phyloP scores from a whole-genome alignment of 2,797 vertebrate species.

The Hippocampus kuda region DNA sequence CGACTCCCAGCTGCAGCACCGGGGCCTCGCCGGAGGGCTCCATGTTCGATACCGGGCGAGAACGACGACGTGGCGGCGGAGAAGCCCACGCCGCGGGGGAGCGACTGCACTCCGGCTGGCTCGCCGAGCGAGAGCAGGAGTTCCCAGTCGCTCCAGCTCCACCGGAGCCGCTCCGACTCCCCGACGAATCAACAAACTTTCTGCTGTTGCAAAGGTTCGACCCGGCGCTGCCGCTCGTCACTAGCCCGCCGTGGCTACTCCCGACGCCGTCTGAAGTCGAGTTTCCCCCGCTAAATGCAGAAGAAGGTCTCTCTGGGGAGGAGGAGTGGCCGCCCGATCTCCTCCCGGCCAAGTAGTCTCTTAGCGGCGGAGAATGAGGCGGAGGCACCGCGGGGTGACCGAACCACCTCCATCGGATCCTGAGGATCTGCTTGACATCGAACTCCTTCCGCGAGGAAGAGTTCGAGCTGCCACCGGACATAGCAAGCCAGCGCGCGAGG shows the following conservation, averaged over 20 bases:
- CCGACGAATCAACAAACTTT: conserved; percentile 81
- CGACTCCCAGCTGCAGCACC: conserved; percentile 58
- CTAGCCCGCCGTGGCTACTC: conserved; percentile 37
- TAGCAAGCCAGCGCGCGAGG: conserved; percentile 58
- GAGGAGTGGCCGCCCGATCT: conserved; percentile 51
- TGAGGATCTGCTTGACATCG: conserved; percentile 97
- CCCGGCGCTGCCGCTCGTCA: conserved; percentile 54
- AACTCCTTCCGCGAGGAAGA: conserved; percentile 88
- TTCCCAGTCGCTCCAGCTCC: conserved; percentile 51
- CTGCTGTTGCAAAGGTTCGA: conserved; percentile 59
- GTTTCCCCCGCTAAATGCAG: conserved; percentile 48
- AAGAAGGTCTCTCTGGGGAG: conserved; percentile 53
- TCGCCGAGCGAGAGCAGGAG: conserved; percentile 72
- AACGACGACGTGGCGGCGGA: conserved; percentile 67
- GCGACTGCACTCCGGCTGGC: conserved; percentile 83
- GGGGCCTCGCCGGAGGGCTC: conserved; percentile 65
- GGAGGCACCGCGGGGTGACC: conserved; percentile 83
- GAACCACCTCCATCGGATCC: conserved; percentile 97
- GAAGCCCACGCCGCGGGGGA: conserved; percentile 76
- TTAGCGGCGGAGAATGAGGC: conserved; percentile 72
- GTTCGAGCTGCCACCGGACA: conserved; percentile 77
- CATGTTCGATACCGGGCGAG: conserved; percentile 66
- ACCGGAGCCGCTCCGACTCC: conserved; percentile 65
- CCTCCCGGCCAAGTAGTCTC: conserved; percentile 75
- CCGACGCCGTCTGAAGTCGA: conserved; percentile 30